A percentile compares a stretch with the other conserved stretches of the same genome.
phyloP scores from a whole-genome alignment of 2,888 invertebrate genomes.

The Eupeodes luniger region DNA sequence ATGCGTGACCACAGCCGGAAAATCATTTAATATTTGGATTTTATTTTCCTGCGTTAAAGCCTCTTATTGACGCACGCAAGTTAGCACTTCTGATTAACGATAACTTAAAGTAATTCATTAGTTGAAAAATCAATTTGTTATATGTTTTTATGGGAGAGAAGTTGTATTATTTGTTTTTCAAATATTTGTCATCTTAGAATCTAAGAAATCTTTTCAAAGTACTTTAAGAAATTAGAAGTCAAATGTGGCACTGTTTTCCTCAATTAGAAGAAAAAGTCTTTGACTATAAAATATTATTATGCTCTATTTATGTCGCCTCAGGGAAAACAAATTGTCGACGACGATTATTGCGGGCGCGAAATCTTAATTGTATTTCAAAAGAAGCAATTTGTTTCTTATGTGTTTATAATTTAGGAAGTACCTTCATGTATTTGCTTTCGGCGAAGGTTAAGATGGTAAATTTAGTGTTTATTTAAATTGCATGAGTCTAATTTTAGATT shows the following conservation, averaged over 20 bases:
- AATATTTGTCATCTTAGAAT: not conserved
- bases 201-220: not conserved
- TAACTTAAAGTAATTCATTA: conserved; percentile 18
- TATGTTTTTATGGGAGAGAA: no score
- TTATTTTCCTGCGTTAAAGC: conserved; percentile 46
- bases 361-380: conserved; percentile 7
- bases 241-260: not conserved
- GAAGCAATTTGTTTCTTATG: conserved; percentile 9
- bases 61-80: conserved; percentile 29
- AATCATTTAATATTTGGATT: conserved; percentile 52
- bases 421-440: not conserved
- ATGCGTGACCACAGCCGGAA: conserved; percentile 42
- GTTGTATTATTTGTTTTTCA: not conserved
- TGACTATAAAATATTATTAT: not conserved
- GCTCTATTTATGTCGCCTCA: not conserved
- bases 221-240: no score
- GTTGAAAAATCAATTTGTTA: not conserved
- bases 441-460: not conserved
- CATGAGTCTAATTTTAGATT: not conserved
- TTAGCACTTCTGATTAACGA: conserved; percentile 29
- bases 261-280: not conserved
- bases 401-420: not conserved
- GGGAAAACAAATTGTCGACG: not conserved
- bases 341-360: conserved; percentile 1
- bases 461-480: not conserved